Evolutionary conservation across 2,113 vertebrate species (phyloP).

Genomic region (Ariopsis seemanni): DNA sequence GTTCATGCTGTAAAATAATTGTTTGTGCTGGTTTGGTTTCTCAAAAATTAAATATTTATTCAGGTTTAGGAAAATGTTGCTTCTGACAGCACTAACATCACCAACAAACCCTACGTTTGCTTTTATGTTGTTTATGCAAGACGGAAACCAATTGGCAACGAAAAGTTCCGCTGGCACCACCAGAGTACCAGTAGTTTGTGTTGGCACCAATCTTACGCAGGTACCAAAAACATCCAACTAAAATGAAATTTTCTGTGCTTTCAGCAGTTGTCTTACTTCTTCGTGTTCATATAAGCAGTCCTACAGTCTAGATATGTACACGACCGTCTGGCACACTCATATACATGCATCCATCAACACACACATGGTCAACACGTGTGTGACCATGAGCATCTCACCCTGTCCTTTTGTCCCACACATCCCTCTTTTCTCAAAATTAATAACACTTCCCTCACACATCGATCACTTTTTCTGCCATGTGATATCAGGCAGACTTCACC

Average conservation of each 20-base stretch:
- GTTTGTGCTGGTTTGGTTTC: not conserved
- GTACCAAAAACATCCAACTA: not conserved
- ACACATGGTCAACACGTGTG: constrained; percentile 63
- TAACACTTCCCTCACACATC: constrained; percentile 35
- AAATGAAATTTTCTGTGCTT: not conserved
- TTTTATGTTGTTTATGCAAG: not conserved
- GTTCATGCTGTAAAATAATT: not conserved
- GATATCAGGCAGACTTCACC: constrained; percentile 35
- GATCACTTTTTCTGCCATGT: constrained; percentile 44
- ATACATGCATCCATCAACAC: not conserved
- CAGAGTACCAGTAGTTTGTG: not conserved
- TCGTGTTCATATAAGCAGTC: not conserved
- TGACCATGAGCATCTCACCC: constrained; percentile 39
- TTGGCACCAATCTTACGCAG: not conserved
- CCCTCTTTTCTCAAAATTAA: constrained; percentile 35
- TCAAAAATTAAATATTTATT: not conserved
- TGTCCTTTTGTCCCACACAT: constrained; percentile 28
- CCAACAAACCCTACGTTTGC: not conserved
- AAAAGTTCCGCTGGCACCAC: not conserved
- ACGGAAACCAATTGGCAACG: not conserved
- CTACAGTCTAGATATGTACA: not conserved
- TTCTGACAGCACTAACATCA: not conserved
- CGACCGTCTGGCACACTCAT: not conserved
- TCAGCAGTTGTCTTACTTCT: not conserved
- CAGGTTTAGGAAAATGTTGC: not conserved